Percentiles rank a stretch among this genome's conserved stretches.
phyloP scores from a whole-genome alignment of 2,888 invertebrate genomes.

The Rhynchonema sp. region DNA sequence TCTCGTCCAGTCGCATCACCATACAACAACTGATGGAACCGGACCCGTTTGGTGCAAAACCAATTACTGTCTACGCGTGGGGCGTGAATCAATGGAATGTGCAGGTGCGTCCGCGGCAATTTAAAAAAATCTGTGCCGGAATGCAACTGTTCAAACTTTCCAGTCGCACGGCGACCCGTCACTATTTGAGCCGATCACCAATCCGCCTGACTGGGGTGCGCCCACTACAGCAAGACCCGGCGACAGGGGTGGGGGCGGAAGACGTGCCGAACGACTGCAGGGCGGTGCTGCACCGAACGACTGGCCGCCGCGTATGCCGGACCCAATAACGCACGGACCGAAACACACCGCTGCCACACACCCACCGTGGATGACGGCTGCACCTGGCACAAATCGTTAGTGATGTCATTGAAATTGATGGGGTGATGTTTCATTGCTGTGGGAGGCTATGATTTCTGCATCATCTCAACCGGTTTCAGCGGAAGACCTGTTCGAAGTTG shows the following conservation, averaged over 20 bases:
- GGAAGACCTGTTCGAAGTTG: not conserved
- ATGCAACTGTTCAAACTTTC: no score
- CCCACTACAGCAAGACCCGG: not conserved
- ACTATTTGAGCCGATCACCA: not conserved
- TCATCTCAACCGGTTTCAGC: no score
- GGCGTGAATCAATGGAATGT: not conserved
- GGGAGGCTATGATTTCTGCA: no score
- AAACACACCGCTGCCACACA: not conserved
- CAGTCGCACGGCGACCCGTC: no score
- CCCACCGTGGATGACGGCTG: not conserved
- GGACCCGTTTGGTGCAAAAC: conserved; percentile 24
- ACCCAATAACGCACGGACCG: not conserved
- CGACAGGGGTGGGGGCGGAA: not conserved
- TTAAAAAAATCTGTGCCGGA: no score
- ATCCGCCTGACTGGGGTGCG: not conserved
- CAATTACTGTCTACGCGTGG: conserved; percentile 10
- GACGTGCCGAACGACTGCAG: no score
- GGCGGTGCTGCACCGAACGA: not conserved
- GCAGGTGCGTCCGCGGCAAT: no score
- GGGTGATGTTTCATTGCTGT: no score
- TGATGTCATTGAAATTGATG: no score
- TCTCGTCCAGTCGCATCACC: conserved; percentile 20
- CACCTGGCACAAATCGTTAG: no score
- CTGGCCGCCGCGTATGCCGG: not conserved
- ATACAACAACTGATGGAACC: conserved; percentile 3